Evolutionary conservation across 1,140 invertebrate genomes (phyloP).

Genomic region (Saxidomus purpurata): DNA sequence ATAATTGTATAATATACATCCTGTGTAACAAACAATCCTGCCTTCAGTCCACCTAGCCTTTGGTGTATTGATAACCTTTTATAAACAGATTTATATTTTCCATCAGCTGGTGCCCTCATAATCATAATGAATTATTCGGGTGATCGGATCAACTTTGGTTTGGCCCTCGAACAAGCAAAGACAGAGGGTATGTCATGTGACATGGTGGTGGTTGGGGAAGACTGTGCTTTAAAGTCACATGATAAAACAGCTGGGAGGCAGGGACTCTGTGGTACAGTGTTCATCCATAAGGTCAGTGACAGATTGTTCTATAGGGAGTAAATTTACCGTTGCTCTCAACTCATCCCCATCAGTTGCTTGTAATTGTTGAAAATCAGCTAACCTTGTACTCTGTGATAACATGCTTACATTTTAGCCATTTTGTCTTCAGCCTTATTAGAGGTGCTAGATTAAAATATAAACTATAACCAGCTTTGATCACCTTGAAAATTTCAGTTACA

Average conservation of each 20-base stretch:
- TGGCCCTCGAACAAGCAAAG: constrained; percentile 92
- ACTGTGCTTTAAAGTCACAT: constrained; percentile 89
- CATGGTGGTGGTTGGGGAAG: constrained; percentile 91
- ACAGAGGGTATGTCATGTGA: constrained; percentile 90
- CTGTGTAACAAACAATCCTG: too few species aligned
- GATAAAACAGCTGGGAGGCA: constrained; percentile 89
- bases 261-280: constrained; percentile 92
- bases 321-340: too few species aligned
- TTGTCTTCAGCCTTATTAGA: too few species aligned
- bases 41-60: too few species aligned
- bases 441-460: too few species aligned
- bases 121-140: constrained; percentile 95
- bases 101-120: constrained; percentile 90
- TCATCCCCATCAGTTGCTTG: too few species aligned
- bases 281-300: constrained; percentile 90
- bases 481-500: too few species aligned
- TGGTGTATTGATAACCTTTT: neutral
- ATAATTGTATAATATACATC: too few species aligned
- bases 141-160: constrained; percentile 94
- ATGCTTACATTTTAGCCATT: too few species aligned
- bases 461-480: too few species aligned
- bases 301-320: neutral
- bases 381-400: too few species aligned
- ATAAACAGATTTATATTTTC: neutral
- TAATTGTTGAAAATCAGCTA: too few species aligned